Evolutionary conservation across 2,113 vertebrate species (phyloP).

Genomic region (Menidia beryllina): DNA sequence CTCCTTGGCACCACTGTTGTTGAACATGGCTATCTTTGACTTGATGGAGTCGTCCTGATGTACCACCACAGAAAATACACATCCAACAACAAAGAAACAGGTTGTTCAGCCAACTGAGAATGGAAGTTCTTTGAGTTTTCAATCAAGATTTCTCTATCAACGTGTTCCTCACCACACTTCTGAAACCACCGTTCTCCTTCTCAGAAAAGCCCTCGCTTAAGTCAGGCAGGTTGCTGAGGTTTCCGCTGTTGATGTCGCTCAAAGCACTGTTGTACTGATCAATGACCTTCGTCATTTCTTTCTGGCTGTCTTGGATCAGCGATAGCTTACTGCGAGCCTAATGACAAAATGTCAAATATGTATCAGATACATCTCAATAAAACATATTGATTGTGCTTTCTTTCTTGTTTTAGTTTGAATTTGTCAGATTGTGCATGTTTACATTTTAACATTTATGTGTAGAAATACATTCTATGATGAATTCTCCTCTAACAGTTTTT

Average conservation of each 20-base stretch:
- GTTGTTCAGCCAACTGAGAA: neutral
- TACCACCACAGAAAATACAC: slow-evolving; percentile 4
- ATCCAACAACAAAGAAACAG: neutral
- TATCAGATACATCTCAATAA: neutral
- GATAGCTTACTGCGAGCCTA: slow-evolving; percentile 91
- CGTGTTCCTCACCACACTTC: slow-evolving; percentile 81
- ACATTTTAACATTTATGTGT: too few relatives aligned
- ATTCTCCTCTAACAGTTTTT: too few relatives aligned
- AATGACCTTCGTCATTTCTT: slow-evolving; percentile 87
- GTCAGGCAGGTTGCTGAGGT: slow-evolving; percentile 83
- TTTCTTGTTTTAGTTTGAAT: neutral
- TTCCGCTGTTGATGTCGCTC: slow-evolving; percentile 82
- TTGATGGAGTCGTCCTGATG: slow-evolving; percentile 90
- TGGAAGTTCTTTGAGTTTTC: neutral
- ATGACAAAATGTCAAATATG: too few relatives aligned
- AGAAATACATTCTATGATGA: too few relatives aligned
- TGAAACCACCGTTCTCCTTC: slow-evolving; percentile 83
- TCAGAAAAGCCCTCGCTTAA: slow-evolving; percentile 79
- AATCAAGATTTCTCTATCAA: neutral
- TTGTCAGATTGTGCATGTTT: too few relatives aligned
- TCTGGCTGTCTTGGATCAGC: slow-evolving; percentile 88
- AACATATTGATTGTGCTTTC: neutral
- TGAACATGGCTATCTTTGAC: slow-evolving; percentile 89
- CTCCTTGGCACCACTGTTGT: slow-evolving; percentile 79
- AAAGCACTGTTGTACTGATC: slow-evolving; percentile 86